Evolutionary conservation across 2,797 vertebrate genomes (phyloP).

Genomic region (Macroramphosus scolopax): DNA sequence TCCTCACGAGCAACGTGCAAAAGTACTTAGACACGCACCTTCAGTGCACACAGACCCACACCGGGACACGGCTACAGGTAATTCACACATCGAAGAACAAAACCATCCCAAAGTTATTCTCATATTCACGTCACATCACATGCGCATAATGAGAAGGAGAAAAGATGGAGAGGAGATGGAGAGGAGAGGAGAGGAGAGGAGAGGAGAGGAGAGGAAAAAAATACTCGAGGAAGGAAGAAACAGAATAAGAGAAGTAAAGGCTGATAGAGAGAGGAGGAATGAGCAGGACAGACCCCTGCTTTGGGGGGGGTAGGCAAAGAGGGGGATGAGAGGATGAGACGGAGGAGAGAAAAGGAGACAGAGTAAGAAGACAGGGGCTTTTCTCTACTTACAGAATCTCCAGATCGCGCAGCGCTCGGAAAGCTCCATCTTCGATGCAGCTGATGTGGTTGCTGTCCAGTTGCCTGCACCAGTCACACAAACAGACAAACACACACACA

Average conservation of each 20-base stretch:
- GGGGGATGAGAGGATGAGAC: neutral
- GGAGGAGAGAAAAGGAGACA: slow-evolving; percentile 4
- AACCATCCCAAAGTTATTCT: slow-evolving; percentile 17
- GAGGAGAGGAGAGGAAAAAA: slow-evolving; percentile 32
- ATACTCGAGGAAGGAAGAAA: too few relatives aligned
- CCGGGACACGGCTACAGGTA: neutral
- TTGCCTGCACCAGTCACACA: slow-evolving; percentile 84
- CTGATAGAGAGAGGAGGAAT: slow-evolving; percentile 22
- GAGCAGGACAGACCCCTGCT: slow-evolving; percentile 55
- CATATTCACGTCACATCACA: neutral
- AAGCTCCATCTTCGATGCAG: slow-evolving; percentile 99
- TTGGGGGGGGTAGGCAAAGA: too few relatives aligned
- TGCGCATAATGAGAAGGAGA: neutral
- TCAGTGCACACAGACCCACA: slow-evolving; percentile 5
- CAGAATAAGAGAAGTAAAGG: slow-evolving; percentile 23
- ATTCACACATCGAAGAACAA: too few relatives aligned
- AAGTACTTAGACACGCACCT: slow-evolving; percentile 18
- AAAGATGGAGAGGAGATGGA: slow-evolving; percentile 1
- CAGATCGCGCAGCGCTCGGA: slow-evolving; percentile 97
- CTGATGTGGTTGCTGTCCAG: slow-evolving; percentile 99
- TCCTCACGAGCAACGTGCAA: slow-evolving; percentile 10
- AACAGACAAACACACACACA: slow-evolving; percentile 32
- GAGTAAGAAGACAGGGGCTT: slow-evolving; percentile 34
- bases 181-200: slow-evolving; percentile 36
- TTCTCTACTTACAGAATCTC: slow-evolving; percentile 96